Evolutionary conservation across 1,140 invertebrate genomes (phyloP).

Genomic region (Pachypsylla venusta): DNA sequence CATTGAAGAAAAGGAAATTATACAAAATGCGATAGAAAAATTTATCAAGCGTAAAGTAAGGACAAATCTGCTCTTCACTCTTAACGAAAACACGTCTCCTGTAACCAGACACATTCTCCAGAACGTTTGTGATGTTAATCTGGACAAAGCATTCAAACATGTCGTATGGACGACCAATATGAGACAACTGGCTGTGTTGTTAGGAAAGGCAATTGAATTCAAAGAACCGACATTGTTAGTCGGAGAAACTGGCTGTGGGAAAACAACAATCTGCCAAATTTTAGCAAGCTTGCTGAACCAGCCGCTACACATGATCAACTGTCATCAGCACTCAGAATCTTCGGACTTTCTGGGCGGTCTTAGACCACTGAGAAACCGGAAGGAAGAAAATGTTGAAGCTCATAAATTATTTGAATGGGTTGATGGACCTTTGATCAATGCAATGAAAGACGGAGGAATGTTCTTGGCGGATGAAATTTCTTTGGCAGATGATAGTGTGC

Average conservation of each 20-base stretch:
- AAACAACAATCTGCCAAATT: constrained; percentile 92
- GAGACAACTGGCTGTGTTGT: constrained; percentile 78
- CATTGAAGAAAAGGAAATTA: constrained; percentile 56
- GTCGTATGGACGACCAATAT: constrained; percentile 90
- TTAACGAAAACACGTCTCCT: constrained; percentile 43
- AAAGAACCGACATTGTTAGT: constrained; percentile 91
- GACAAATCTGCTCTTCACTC: constrained; percentile 57
- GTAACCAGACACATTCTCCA: constrained; percentile 60
- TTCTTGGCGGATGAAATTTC: constrained; percentile 99
- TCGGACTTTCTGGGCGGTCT: constrained; percentile 94
- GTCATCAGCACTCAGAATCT: constrained; percentile 97
- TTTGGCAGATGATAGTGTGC: constrained; percentile 93
- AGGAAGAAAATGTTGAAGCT: constrained; percentile 23
- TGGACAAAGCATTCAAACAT: constrained; percentile 47
- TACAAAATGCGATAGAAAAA: constrained; percentile 65
- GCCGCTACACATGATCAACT: constrained; percentile 72
- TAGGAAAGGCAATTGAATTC: constrained; percentile 77
- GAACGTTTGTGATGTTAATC: constrained; percentile 34
- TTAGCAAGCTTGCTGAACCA: constrained; percentile 50
- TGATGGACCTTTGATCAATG: constrained; percentile 83
- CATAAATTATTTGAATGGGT: constrained; percentile 88
- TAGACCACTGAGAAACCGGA: constrained; percentile 64
- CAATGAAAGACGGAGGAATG: constrained; percentile 74
- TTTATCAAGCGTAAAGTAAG: constrained; percentile 66
- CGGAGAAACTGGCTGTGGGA: constrained; percentile 96